These are phyloP conservation scores for Agrotis ipsilon DNA, from an alignment of 2,888 invertebrate genomes.

Conservation along the genomic window DNA sequence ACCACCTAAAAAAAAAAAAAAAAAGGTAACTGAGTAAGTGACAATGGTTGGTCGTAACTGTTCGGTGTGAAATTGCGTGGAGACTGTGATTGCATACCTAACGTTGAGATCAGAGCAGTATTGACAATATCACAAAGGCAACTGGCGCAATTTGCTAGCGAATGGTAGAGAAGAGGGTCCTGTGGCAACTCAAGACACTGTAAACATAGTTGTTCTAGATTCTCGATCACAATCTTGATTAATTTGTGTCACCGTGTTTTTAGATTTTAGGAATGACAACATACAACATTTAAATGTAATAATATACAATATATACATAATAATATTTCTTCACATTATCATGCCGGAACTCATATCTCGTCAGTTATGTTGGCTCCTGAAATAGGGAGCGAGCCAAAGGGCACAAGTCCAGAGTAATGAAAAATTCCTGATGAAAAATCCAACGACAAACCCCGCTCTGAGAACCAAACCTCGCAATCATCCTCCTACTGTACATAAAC, in stretches of 20 bases:
- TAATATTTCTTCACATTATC: too few species aligned
- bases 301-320: too few species aligned
- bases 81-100: background rate
- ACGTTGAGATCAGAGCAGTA: too few species aligned
- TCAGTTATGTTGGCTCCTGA: background rate
- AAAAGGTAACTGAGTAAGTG: background rate
- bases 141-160: too few species aligned
- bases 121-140: too few species aligned
- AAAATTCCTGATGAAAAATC: background rate
- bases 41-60: too few species aligned
- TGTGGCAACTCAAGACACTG: too few species aligned
- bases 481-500: background rate
- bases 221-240: too few species aligned
- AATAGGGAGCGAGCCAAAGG: background rate
- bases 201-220: too few species aligned
- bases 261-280: background rate
- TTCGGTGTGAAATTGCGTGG: background rate
- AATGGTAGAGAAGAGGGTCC: too few species aligned
- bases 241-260: background rate
- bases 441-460: background rate
- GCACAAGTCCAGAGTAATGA: background rate
- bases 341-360: background rate
- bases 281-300: background rate
- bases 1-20: too few species aligned
- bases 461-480: background rate